A percentile compares a stretch with the other conserved stretches of the same genome.
phyloP scores from a whole-genome alignment of 2,113 vertebrate species.

The Pogonocichla stellata region DNA sequence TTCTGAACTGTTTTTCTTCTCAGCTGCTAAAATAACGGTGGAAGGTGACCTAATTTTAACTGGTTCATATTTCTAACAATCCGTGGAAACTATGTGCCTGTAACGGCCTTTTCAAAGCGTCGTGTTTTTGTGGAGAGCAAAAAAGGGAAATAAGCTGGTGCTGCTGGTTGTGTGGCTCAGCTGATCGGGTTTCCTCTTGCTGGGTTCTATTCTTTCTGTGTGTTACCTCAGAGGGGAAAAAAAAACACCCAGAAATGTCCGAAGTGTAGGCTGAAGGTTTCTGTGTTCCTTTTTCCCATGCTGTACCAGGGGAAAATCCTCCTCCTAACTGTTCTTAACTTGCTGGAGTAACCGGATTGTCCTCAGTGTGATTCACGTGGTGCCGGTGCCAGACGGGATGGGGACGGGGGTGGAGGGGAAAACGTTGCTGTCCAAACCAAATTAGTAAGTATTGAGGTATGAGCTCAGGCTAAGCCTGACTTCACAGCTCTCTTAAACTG shows the following conservation, averaged over 20 bases:
- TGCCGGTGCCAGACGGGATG: not conserved
- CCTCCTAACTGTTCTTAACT: not conserved
- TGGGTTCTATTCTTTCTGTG: not conserved
- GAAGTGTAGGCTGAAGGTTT: fast-evolving
- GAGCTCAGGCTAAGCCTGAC: not conserved
- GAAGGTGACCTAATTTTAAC: conserved; percentile 57
- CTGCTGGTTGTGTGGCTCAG: not conserved
- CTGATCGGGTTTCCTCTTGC: not conserved
- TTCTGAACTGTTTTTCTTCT: conserved; percentile 39
- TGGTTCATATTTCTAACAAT: conserved; percentile 50
- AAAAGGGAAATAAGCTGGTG: conserved; percentile 15
- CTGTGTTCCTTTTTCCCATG: not conserved
- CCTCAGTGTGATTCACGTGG: not conserved
- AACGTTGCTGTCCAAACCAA: not conserved
- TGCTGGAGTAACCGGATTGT: not conserved
- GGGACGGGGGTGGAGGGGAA: not conserved
- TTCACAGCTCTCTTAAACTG: not conserved
- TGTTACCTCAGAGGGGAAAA: not conserved
- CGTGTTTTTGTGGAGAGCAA: conserved; percentile 35
- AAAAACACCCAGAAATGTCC: not conserved
- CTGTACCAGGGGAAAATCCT: not conserved
- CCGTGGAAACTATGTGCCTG: conserved; percentile 52
- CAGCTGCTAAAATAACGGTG: conserved; percentile 34
- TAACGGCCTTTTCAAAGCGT: conserved; percentile 20
- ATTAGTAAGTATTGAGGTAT: conserved; percentile 27